Evolutionary conservation across 53 echinoderm and acorn worm genomes (phyloP), one percentile per base, ranked within the genome.

Genomic region (Paelopatides confundens): DNA sequence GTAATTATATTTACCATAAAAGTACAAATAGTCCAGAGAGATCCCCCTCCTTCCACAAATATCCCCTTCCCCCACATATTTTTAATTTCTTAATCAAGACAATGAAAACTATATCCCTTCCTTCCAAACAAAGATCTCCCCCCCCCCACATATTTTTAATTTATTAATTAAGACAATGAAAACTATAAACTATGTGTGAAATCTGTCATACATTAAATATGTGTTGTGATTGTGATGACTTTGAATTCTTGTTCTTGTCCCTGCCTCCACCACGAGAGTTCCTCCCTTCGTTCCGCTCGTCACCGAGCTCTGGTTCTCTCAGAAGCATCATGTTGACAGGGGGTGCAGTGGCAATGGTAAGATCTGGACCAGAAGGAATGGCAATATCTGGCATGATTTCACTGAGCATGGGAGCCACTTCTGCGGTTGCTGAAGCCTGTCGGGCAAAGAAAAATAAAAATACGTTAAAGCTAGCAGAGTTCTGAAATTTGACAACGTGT

Each of bases 381-480:
- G 99, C 99, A 47, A 99, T 99, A 86, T 99, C 99, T 36, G 99
- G 99, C 99, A 99, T 99, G 83, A 97, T 95, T 69, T 99, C 99
- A 40, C 95, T 99, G 35, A 96, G 93, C 95, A 99, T 99, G 43
- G 99, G 99, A 13, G 96, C 89, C 27, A 94, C 96, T 46, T 94
- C 96, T 10, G 99, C 94, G 24, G 99, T 90, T 7, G 99, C 99
- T 26, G 93, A 94, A 35, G 90, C 89, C 99, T 99, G 86, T 28
- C 47, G 48, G 32, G 21, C 21, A 23, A 32, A 31, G 68, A 67
- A 28, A 67, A 6, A 67, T 7, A 66, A 28, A 34, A 34, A 14
- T 0, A 14, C 14, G 68, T 2, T 29, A 30, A 15, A 67, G 65
- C 0, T 0, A 64, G 65, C n/a, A n/a, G n/a, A n/a, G n/a, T n/a